phyloP scores from a whole-genome alignment of 2,113 vertebrate species.

The Hypocryptadius cinnamomeus region DNA sequence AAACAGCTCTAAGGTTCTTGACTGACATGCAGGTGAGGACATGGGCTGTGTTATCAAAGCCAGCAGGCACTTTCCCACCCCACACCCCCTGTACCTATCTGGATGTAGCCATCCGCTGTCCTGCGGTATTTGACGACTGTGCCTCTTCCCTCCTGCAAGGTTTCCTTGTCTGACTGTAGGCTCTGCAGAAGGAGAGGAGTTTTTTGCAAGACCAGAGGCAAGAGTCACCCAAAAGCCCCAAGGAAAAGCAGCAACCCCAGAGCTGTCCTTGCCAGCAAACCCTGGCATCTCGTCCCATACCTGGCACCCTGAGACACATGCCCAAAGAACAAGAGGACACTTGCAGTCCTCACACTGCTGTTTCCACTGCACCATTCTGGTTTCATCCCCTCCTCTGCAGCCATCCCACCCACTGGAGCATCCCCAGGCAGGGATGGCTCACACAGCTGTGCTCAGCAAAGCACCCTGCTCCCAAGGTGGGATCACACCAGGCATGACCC shows the following conservation, averaged over 20 bases:
- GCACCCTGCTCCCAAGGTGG: rapidly evolving
- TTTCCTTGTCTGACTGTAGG: constrained; percentile 91
- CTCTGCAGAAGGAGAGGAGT: constrained; percentile 72
- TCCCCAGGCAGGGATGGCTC: background rate
- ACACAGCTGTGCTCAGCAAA: background rate
- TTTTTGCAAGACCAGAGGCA: background rate
- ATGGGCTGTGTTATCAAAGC: background rate
- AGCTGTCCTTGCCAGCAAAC: background rate
- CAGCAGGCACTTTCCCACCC: background rate
- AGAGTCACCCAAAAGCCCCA: background rate
- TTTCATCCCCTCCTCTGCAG: background rate
- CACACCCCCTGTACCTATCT: constrained; percentile 78
- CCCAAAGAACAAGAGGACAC: background rate
- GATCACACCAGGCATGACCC: background rate
- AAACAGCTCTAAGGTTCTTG: background rate
- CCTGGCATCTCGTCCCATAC: rapidly evolving
- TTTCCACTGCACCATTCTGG: background rate
- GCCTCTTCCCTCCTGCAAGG: constrained; percentile 85
- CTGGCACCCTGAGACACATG: background rate
- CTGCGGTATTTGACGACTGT: constrained; percentile 81
- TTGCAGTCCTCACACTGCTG: background rate
- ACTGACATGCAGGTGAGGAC: background rate
- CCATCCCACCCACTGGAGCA: background rate
- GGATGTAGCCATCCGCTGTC: constrained; percentile 89
- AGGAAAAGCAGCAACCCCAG: background rate